Evolutionary conservation across 1,140 invertebrate species (phyloP).

Genomic region (Pseudomyrmex cubaensis): DNA sequence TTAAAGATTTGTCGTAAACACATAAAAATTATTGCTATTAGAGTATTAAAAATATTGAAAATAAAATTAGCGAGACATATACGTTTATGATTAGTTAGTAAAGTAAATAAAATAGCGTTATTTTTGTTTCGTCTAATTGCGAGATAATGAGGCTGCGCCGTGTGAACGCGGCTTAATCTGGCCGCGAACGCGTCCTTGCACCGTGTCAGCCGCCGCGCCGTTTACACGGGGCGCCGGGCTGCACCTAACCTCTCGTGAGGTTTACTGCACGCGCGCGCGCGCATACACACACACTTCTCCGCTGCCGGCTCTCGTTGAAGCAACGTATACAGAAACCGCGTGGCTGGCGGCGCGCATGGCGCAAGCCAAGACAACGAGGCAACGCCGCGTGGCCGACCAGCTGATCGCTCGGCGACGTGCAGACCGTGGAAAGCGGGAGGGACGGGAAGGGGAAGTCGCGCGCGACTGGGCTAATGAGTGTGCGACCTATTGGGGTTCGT

Average conservation of each 20-base stretch:
- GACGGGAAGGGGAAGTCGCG: conserved; percentile 67
- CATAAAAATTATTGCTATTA: background rate
- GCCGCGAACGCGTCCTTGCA: conserved; percentile 70
- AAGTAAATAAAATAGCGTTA: too few species aligned
- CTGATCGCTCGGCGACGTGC: conserved; percentile 78
- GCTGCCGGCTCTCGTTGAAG: conserved; percentile 47
- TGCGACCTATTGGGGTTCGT: conserved; percentile 82
- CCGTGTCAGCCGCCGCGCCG: conserved; percentile 68
- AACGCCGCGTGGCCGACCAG: conserved; percentile 79
- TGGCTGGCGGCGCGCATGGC: conserved; percentile 69
- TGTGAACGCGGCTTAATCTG: conserved; percentile 52
- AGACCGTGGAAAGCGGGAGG: conserved; percentile 68
- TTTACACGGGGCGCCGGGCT: conserved; percentile 75
- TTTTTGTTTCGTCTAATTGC: background rate
- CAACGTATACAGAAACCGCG: conserved; percentile 81
- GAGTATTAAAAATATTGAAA: background rate
- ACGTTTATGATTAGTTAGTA: background rate
- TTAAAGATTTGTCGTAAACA: background rate
- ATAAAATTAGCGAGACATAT: background rate
- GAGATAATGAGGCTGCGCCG: background rate
- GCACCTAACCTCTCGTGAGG: conserved; percentile 67
- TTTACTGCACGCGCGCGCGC: conserved; percentile 41
- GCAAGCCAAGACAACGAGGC: conserved; percentile 71
- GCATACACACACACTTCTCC: background rate
- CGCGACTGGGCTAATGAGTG: conserved; percentile 84